Percentiles rank a stretch among this genome's conserved stretches.
phyloP scores from a whole-genome alignment of 2,113 vertebrate genomes.

The Pelobates fuscus region DNA sequence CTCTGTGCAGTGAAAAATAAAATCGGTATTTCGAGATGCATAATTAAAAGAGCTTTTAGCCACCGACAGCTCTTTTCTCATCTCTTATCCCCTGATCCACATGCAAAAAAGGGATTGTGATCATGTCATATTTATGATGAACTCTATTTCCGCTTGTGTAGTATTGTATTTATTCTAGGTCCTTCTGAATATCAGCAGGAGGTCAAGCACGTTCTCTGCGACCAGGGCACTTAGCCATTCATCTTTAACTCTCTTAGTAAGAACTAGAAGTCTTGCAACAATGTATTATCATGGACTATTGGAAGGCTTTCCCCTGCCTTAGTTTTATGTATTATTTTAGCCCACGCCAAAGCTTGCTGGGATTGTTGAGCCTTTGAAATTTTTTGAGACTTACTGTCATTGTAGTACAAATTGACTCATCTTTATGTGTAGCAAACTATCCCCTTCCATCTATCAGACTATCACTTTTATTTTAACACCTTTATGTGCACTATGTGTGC shows the following conservation, averaged over 20 bases:
- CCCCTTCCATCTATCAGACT: neutral
- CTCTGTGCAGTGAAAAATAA: conserved; percentile 9
- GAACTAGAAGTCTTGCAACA: conserved; percentile 21
- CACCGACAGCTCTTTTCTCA: conserved; percentile 24
- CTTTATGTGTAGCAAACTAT: neutral
- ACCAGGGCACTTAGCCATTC: conserved; percentile 19
- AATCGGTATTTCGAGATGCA: conserved; percentile 19
- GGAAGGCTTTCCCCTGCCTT: no score
- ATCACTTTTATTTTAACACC: no score
- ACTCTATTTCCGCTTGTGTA: conserved; percentile 20
- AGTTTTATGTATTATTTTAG: no score
- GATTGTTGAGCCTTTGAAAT: neutral
- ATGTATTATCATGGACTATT: conserved; percentile 30
- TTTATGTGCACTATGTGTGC: neutral
- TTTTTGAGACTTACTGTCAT: neutral
- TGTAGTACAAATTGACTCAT: neutral
- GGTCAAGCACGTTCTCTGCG: conserved; percentile 16
- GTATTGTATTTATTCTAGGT: conserved; percentile 18
- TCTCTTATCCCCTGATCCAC: neutral
- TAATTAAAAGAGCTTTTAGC: conserved; percentile 22
- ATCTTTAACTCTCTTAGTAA: conserved; percentile 26
- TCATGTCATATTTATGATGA: conserved; percentile 34
- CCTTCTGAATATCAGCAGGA: no score
- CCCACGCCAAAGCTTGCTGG: no score
- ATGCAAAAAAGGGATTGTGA: conserved; percentile 7